Conservation (phyloP, 2,797 vertebrate species). For the Pseudochirops corinnae region DNA sequence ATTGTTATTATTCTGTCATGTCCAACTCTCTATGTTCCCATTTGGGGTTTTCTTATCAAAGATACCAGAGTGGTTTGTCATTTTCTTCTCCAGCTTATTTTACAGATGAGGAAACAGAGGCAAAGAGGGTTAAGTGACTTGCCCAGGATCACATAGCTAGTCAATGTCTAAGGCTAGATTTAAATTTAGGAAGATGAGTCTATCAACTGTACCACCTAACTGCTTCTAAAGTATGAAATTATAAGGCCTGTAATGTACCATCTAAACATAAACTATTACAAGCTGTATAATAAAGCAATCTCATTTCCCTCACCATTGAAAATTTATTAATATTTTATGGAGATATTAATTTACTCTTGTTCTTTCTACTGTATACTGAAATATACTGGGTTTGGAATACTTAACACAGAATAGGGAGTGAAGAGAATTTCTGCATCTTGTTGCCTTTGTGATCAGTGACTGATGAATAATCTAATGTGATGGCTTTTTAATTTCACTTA, state of each 20-base stretch:
- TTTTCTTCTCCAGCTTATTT: not conserved
- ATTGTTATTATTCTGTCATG: not conserved
- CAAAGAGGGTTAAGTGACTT: not conserved
- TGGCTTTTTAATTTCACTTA: constrained; percentile 20
- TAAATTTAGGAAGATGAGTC: not conserved
- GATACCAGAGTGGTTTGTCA: not conserved
- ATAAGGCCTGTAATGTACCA: not conserved
- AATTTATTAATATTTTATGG: not conserved
- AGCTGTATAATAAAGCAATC: not conserved
- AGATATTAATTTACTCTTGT: not conserved
- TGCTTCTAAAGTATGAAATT: not conserved
- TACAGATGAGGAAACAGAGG: not conserved
- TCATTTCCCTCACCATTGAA: not conserved
- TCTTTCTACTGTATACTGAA: not conserved
- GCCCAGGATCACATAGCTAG: not conserved
- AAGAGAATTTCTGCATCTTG: constrained; percentile 48
- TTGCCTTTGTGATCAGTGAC: constrained; percentile 34
- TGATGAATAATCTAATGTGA: not conserved
- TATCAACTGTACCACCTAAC: not conserved
- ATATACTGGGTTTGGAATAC: constrained; percentile 3
- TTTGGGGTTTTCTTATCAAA: not conserved
- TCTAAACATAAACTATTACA: not conserved
- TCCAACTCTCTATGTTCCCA: not conserved
- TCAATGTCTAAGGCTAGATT: not conserved
- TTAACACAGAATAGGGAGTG: constrained; percentile 37